These are phyloP conservation scores for Scaptodrosophila lebanonensis DNA, from an alignment of 1,140 invertebrate species.

Conservation along the genomic window DNA sequence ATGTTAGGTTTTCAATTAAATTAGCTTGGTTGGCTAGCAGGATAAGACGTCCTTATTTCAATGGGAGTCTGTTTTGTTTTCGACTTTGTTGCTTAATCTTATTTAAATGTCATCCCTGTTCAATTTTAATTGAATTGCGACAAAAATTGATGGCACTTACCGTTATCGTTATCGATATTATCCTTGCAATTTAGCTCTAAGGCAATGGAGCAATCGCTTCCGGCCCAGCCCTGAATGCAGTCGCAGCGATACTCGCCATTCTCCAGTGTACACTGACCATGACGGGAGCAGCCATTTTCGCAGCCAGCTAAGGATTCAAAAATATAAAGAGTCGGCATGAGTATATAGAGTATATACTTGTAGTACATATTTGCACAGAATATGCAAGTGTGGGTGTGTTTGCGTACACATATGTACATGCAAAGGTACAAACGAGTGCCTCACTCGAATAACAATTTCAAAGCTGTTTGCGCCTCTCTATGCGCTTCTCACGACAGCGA, in stretches of 20 bases:
- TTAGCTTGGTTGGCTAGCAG: too few species aligned
- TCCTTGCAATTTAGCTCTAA: constrained; percentile 96
- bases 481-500: too few species aligned
- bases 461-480: too few species aligned
- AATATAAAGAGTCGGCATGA: neutral
- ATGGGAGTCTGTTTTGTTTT: neutral
- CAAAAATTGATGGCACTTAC: constrained; percentile 80
- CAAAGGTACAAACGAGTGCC: too few species aligned
- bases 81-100: neutral
- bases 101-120: constrained; percentile 3
- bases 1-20: too few species aligned
- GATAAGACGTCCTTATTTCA: too few species aligned
- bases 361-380: too few species aligned
- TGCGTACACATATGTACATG: too few species aligned
- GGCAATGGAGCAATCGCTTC: constrained; percentile 91
- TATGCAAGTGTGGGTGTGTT: too few species aligned
- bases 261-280: constrained; percentile 91
- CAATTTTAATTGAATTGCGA: neutral
- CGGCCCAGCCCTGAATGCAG: constrained; percentile 94
- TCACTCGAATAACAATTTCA: too few species aligned
- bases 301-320: constrained; percentile 88
- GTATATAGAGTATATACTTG: too few species aligned
- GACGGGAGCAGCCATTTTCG: constrained; percentile 92
- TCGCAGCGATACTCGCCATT: constrained; percentile 93
- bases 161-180: constrained; percentile 96